Percentiles rank a stretch among this genome's conserved stretches.
These are phyloP conservation scores for Trileptium ribeirensis DNA, from an alignment of 2,888 invertebrate genomes.

Conservation along the genomic window DNA sequence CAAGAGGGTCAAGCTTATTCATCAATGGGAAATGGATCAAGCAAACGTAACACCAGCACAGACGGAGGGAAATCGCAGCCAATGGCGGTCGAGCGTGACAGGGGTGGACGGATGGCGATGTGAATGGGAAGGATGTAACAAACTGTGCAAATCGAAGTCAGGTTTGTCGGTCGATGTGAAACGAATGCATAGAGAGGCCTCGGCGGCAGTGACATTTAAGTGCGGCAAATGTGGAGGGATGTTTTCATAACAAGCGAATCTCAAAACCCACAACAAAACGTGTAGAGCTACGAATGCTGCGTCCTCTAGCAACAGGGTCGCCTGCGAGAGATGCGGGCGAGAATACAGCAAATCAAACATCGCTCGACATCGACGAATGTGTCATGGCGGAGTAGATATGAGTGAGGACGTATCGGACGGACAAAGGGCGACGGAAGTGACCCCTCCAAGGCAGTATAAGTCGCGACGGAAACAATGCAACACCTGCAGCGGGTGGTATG, in stretches of 20 bases:
- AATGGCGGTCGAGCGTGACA: not conserved
- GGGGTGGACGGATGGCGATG: not conserved
- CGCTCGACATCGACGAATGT: not conserved
- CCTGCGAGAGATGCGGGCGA: not conserved
- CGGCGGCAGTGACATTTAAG: not conserved
- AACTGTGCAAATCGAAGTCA: not conserved
- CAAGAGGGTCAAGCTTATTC: not conserved
- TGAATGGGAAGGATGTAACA: not conserved
- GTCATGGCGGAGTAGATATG: too few relatives aligned
- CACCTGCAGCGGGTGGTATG: too few relatives aligned
- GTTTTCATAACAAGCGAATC: conserved; percentile 1
- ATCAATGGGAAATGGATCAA: not conserved
- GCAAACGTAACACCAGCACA: not conserved
- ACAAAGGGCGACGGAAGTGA: too few relatives aligned
- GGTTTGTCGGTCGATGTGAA: not conserved
- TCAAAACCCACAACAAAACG: not conserved
- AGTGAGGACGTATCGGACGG: too few relatives aligned
- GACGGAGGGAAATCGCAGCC: not conserved
- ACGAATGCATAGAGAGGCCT: not conserved
- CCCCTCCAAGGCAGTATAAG: too few relatives aligned
- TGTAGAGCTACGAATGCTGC: not conserved
- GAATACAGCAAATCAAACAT: not conserved
- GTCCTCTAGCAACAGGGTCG: not conserved
- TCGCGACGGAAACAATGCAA: too few relatives aligned
- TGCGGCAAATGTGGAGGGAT: not conserved